These are phyloP conservation scores for Penelope pileata DNA, from an alignment of 2,113 vertebrate genomes.

Conservation along the genomic window DNA sequence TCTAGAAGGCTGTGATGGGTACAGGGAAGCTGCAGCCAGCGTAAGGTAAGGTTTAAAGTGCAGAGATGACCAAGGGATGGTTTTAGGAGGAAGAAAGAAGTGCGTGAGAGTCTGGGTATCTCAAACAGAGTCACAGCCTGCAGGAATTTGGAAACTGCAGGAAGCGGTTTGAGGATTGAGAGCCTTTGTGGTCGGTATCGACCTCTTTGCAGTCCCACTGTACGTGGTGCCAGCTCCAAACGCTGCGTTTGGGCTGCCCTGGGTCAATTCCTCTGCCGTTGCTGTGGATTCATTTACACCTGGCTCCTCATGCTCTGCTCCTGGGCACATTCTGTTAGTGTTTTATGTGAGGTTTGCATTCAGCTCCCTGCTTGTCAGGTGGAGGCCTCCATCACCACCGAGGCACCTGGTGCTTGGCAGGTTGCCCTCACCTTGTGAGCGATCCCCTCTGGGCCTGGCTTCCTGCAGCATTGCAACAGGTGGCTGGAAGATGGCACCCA, in stretches of 20 bases:
- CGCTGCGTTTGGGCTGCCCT: rapidly evolving
- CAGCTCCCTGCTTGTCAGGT: not conserved
- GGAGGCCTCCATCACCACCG: not conserved
- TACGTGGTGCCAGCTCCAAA: not conserved
- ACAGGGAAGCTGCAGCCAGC: not conserved
- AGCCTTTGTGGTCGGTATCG: rapidly evolving
- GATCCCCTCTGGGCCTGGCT: not conserved
- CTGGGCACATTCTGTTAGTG: not conserved
- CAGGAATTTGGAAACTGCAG: not conserved
- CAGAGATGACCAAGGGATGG: not conserved
- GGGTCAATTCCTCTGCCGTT: rapidly evolving
- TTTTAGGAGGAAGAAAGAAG: not conserved
- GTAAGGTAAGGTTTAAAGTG: not conserved
- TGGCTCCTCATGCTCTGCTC: rapidly evolving
- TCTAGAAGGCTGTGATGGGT: not conserved
- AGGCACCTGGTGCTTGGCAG: not conserved
- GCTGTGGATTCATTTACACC: not conserved
- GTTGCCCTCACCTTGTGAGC: not conserved
- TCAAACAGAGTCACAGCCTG: not conserved
- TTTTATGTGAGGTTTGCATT: not conserved
- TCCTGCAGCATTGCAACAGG: not conserved
- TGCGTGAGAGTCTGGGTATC: not conserved
- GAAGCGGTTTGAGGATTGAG: not conserved
- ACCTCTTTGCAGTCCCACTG: rapidly evolving
- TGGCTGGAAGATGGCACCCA: not conserved